phyloP scores from a whole-genome alignment of 2,113 vertebrate species.

The Sorex fumeus region DNA sequence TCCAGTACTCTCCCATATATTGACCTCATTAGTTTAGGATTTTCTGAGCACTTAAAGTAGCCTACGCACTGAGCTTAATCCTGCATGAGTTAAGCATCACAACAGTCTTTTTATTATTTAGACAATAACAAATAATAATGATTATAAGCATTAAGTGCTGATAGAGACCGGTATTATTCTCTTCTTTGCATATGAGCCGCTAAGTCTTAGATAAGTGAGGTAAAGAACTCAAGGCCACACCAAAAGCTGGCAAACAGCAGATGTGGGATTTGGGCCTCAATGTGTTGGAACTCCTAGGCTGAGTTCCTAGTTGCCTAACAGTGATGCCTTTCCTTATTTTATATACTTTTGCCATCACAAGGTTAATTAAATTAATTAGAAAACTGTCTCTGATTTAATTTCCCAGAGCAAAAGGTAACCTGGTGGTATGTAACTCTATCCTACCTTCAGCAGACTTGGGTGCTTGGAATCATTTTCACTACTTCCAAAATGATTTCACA shows the following conservation, averaged over 20 bases:
- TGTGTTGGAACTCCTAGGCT: not conserved
- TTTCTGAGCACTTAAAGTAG: conserved; percentile 41
- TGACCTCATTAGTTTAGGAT: conserved; percentile 19
- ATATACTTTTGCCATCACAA: not conserved
- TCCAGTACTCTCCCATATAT: not conserved
- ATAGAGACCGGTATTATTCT: not conserved
- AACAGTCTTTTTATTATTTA: not conserved
- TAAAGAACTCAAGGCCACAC: not conserved
- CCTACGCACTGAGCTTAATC: not conserved
- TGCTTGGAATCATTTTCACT: not conserved
- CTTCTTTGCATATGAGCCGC: conserved; percentile 22
- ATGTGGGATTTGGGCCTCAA: not conserved
- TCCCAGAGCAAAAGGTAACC: conserved; percentile 13
- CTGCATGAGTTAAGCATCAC: not conserved
- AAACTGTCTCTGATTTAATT: not conserved
- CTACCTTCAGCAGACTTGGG: not conserved
- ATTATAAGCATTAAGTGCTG: no score
- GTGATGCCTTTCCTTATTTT: not conserved
- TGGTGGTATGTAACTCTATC: not conserved
- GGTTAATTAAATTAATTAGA: not conserved
- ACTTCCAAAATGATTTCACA: not conserved
- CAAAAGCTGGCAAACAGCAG: not conserved
- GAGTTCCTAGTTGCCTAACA: not conserved
- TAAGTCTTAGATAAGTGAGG: not conserved
- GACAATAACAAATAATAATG: no score